Evolutionary conservation across 1,140 invertebrate species (phyloP), one percentile per base, ranked within the genome.

Genomic region (Drosophila miranda): DNA sequence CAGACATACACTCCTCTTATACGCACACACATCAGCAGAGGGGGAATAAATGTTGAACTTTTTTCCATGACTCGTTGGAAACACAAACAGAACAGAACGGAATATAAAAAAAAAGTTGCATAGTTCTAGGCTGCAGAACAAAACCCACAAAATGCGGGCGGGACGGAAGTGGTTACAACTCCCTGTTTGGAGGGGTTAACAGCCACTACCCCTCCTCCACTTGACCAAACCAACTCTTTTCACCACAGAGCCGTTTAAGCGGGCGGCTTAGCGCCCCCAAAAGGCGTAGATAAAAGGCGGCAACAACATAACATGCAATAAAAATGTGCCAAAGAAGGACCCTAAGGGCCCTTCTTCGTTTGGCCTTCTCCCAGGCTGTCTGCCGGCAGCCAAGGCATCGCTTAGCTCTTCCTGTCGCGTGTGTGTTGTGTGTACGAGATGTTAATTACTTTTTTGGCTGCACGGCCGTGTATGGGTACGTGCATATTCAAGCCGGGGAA

Each of bases 401-500:
- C 64, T 52, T 42, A 59, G 66, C 45, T 21, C 19, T 48, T 19
- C 14, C 45, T 48, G 45, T 23, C 6, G 9, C 19, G 11, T 51
- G 45, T 61, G 13, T 53, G 26, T 23, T 21, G 3, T 66, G 49
- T 56, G 43, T 56, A 46, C 42, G 50, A 61, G 53, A 78, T 72
- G 77, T 81, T 84, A 86, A 84, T 84, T 86, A 84, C 81, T 68
- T 84, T 86, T 86, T 68, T 49, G 67, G 11, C 21, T 67, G 66
- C 61, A 60, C 16, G 30, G 42, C 38, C 64, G 42, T 54, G 48
- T 52, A 50, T 26, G 26, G 38, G 45, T 34, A 21, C 2, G 14
- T 38, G 19, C 7, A 28, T 28, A 28, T 28, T 7, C 30, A 9
- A 28, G 7, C 28, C 8, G 34, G 11, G 34, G 9, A 49, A 59